These are phyloP conservation scores for Sphaerodactylus townsendi DNA, from an alignment of 2,113 vertebrate genomes.

Conservation along the genomic window DNA sequence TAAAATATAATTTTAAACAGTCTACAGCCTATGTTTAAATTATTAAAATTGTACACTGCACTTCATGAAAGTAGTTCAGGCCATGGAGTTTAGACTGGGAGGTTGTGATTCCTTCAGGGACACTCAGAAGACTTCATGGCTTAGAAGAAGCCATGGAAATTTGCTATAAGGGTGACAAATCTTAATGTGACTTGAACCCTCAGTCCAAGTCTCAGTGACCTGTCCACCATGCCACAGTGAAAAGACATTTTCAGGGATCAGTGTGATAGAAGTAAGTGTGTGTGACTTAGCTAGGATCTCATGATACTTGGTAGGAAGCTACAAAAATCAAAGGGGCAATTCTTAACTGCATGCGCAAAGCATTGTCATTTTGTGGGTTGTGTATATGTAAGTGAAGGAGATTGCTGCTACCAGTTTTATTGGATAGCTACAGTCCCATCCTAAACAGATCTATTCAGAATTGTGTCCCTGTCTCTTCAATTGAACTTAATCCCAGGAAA, in stretches of 20 bases:
- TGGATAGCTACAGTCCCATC: background rate
- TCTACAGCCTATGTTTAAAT: too few species aligned
- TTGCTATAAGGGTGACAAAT: background rate
- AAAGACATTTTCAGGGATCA: background rate
- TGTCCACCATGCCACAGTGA: background rate
- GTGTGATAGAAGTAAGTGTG: background rate
- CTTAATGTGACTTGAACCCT: background rate
- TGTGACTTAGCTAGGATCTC: background rate
- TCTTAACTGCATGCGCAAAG: background rate
- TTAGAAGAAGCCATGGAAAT: too few species aligned
- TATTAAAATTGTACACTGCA: too few species aligned
- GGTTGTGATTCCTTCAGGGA: background rate
- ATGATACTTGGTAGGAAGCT: background rate
- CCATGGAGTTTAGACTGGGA: background rate
- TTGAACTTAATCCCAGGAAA: too few species aligned
- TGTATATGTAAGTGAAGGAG: background rate
- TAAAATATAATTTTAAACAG: background rate
- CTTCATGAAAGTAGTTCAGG: background rate
- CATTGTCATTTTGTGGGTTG: conserved; percentile 19
- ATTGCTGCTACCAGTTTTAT: conserved; percentile 27
- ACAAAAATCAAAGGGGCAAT: background rate
- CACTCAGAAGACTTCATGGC: background rate
- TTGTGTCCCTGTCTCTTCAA: too few species aligned
- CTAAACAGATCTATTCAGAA: too few species aligned
- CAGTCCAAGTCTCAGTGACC: background rate